Evolutionary conservation across 2,888 invertebrate genomes (phyloP).

Genomic region (Melitaea athalia): DNA sequence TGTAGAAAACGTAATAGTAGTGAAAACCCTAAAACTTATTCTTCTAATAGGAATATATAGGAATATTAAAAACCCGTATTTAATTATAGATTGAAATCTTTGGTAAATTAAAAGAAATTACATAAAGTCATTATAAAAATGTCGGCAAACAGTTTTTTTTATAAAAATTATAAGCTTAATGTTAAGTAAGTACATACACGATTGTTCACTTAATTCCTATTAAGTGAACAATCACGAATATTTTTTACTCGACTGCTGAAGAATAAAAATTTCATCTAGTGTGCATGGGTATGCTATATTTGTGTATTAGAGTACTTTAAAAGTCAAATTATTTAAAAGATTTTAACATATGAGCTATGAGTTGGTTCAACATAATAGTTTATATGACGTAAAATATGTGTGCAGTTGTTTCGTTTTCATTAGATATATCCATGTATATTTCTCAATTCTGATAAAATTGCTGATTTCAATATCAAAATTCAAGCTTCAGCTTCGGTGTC

Average conservation of each 20-base stretch:
- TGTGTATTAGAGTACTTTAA: neutral
- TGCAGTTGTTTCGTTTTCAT: conserved; percentile 2
- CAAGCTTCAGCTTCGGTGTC: conserved; percentile 42
- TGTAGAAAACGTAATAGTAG: no score
- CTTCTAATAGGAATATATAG: no score
- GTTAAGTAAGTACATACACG: neutral
- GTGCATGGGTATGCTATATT: no score
- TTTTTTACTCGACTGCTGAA: no score
- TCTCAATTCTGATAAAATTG: conserved; percentile 30
- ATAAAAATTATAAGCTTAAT: neutral
- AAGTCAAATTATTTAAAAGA: neutral
- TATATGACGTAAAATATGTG: no score
- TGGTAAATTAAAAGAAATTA: neutral
- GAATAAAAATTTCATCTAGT: no score
- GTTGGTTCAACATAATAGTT: no score
- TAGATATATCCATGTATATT: neutral
- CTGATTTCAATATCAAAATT: conserved; percentile 38
- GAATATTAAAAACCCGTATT: no score
- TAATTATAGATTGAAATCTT: neutral
- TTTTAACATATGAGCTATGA: no score
- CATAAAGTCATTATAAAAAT: neutral
- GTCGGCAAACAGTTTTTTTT: neutral
- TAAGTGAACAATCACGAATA: neutral
- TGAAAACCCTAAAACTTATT: no score
- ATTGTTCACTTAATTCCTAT: no score